A percentile compares a stretch with the other conserved stretches of the same genome.
phyloP scores from a whole-genome alignment of 2,797 vertebrate species.

The Micromesistius poutassou region DNA sequence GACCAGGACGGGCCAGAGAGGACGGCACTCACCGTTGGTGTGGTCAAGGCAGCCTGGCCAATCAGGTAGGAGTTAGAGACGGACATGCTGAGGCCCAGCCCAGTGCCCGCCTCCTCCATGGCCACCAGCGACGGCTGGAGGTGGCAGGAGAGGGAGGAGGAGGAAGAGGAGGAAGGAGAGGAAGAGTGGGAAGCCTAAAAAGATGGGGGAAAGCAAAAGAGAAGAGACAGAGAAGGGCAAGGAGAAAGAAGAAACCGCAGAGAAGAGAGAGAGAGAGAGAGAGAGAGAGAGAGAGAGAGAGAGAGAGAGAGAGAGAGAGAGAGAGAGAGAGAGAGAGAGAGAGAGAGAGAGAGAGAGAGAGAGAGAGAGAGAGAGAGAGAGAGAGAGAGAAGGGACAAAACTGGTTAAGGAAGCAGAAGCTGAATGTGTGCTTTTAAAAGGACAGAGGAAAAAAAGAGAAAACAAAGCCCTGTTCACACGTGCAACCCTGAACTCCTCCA shows the following conservation, averaged over 20 bases:
- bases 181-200: constrained; percentile 81
- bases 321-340: too few species aligned
- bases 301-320: too few species aligned
- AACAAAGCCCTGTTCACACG: constrained; percentile 28
- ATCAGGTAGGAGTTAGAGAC: constrained; percentile 99
- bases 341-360: too few species aligned
- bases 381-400: constrained; percentile 19
- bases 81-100: constrained; percentile 94
- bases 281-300: too few species aligned
- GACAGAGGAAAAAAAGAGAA: constrained; percentile 30
- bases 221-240: constrained; percentile 48
- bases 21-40: constrained; percentile 75
- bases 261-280: constrained; percentile 43
- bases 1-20: constrained; percentile 38
- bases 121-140: constrained; percentile 90
- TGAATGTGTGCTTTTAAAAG: background rate
- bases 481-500: too few species aligned
- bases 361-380: too few species aligned
- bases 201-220: constrained; percentile 25
- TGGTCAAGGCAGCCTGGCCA: constrained; percentile 90
- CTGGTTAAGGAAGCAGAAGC: constrained; percentile 2
- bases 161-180: constrained; percentile 88
- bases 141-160: constrained; percentile 95
- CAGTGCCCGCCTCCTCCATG: constrained; percentile 86
- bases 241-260: constrained; percentile 28